Evolutionary conservation across 2,888 invertebrate genomes (phyloP).

Genomic region (Tachina fera): DNA sequence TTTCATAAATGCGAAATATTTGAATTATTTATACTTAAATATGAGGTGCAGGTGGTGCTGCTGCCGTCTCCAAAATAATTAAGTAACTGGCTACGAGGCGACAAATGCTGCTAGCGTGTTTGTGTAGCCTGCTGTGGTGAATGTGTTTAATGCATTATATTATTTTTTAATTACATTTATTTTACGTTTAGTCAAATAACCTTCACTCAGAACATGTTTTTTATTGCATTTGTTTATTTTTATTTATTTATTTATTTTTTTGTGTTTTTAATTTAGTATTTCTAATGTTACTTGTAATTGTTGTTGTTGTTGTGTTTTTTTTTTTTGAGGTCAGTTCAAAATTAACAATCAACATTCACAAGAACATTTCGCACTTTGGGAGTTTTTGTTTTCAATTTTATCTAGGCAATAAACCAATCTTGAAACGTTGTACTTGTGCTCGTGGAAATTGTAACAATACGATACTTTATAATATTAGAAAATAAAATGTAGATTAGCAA

Average conservation of each 20-base stretch:
- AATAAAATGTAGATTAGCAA: no score
- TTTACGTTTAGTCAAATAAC: slow-evolving; percentile 31
- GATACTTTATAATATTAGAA: no score
- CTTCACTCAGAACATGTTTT: slow-evolving; percentile 40
- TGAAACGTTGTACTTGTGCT: not conserved
- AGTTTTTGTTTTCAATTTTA: slow-evolving; percentile 6
- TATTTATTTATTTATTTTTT: not conserved
- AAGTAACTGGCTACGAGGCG: no score
- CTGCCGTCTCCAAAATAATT: no score
- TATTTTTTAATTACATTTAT: not conserved
- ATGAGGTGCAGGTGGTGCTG: no score
- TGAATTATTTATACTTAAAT: no score
- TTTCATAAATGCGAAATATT: no score
- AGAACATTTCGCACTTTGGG: slow-evolving; percentile 31
- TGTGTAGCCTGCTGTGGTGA: no score
- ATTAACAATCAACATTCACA: slow-evolving; percentile 18
- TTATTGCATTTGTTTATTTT: not conserved
- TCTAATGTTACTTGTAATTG: slow-evolving; percentile 14
- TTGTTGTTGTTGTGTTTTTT: not conserved
- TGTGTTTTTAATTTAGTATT: slow-evolving; percentile 14
- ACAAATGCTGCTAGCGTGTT: no score
- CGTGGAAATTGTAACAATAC: not conserved
- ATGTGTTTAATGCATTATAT: no score
- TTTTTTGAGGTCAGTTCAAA: slow-evolving; percentile 48
- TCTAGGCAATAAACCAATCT: slow-evolving; percentile 30